Evolutionary conservation across 2,797 vertebrate genomes (phyloP).

Genomic region (Artibeus lituratus): DNA sequence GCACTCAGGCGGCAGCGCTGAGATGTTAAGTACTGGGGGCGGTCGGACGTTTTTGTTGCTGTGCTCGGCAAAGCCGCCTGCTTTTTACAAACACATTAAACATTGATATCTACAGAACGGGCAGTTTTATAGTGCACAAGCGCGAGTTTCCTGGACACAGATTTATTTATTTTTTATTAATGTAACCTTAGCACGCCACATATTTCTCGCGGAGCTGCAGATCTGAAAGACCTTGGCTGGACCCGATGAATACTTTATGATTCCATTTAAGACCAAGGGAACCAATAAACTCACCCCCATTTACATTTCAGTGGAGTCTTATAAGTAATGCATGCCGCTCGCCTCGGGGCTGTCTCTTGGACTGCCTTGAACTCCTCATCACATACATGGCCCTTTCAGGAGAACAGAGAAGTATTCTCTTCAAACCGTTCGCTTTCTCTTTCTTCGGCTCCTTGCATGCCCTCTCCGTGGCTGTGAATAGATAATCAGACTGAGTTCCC

Average conservation of each 20-base stretch:
- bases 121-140: constrained; percentile 82
- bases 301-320: constrained; percentile 80
- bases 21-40: constrained; percentile 79
- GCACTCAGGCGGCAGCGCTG: constrained; percentile 75
- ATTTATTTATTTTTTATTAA: constrained; percentile 87
- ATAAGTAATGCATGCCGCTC: constrained; percentile 79
- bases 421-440: neutral
- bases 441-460: neutral
- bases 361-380: constrained; percentile 67
- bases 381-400: constrained; percentile 54
- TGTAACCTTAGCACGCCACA: constrained; percentile 79
- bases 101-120: constrained; percentile 87
- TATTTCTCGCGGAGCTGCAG: constrained; percentile 69
- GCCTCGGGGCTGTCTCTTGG: constrained; percentile 45
- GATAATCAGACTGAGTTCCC: neutral
- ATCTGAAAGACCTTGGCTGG: constrained; percentile 76
- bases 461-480: neutral
- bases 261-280: constrained; percentile 79
- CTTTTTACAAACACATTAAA: constrained; percentile 89
- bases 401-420: constrained; percentile 26
- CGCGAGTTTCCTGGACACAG: constrained; percentile 83
- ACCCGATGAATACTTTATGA: constrained; percentile 78
- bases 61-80: constrained; percentile 78
- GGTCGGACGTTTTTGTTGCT: constrained; percentile 78
- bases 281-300: constrained; percentile 75